phyloP scores from a whole-genome alignment of 92 coral and sea anemone species.

The Metridium senile region DNA sequence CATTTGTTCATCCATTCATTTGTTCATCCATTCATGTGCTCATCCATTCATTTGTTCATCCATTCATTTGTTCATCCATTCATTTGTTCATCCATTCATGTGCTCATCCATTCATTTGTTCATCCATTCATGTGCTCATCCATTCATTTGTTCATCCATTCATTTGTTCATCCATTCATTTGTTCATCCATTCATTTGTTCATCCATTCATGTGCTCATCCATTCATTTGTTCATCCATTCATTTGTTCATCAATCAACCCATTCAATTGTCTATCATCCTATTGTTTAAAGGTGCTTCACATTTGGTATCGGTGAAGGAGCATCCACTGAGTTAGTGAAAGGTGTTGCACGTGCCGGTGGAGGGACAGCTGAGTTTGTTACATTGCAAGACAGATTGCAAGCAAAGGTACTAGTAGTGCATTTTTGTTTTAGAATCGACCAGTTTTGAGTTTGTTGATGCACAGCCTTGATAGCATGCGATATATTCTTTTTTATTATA shows the following conservation, averaged over 20 bases:
- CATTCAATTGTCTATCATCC: too few species aligned
- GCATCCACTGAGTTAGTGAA: slow-evolving; percentile 62
- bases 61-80: not conserved
- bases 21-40: not conserved
- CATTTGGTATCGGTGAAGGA: slow-evolving; percentile 70
- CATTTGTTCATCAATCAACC: not conserved
- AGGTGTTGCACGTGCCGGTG: slow-evolving; percentile 67
- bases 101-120: not conserved
- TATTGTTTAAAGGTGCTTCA: too few species aligned
- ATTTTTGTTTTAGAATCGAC: not conserved
- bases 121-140: not conserved
- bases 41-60: not conserved
- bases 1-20: not conserved
- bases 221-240: not conserved
- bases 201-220: not conserved
- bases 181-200: not conserved
- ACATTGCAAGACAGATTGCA: slow-evolving; percentile 50
- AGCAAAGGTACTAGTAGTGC: slow-evolving; percentile 33
- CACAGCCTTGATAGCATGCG: too few species aligned
- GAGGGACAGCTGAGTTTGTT: slow-evolving; percentile 63
- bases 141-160: not conserved
- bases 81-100: not conserved
- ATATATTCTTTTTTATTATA: too few species aligned
- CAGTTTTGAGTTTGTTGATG: too few species aligned
- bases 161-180: not conserved